These are phyloP conservation scores for Troides helena DNA, from an alignment of 2,888 invertebrate species.

Conservation along the genomic window DNA sequence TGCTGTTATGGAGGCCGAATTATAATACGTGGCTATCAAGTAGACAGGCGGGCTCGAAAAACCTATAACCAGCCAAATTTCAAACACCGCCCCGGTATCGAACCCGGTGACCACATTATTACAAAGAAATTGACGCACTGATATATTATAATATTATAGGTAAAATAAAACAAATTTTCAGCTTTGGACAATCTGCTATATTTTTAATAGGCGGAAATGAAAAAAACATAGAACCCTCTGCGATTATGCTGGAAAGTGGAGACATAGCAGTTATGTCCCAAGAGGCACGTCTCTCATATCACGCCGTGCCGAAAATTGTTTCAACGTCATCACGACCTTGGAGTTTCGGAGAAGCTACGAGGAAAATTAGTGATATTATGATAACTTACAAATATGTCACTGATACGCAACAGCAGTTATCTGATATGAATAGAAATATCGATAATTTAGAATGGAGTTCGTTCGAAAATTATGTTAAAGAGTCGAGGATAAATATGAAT, in stretches of 20 bases:
- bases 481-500: conserved; percentile 95
- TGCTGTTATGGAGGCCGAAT: too few relatives aligned
- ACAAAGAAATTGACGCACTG: not conserved
- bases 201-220: conserved; percentile 93
- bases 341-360: conserved; percentile 48
- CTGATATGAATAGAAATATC: conserved; percentile 45
- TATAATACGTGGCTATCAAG: too few relatives aligned
- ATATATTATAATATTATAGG: not conserved
- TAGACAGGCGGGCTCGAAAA: too few relatives aligned
- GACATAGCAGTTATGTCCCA: conserved; percentile 96
- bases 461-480: conserved; percentile 82
- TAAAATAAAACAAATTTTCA: conserved; percentile 63
- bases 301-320: conserved; percentile 95
- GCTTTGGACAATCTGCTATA: conserved; percentile 97
- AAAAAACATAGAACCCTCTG: conserved; percentile 83
- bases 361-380: conserved; percentile 27
- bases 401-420: conserved; percentile 40
- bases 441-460: conserved; percentile 70
- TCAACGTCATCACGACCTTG: conserved; percentile 71
- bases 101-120: too few relatives aligned
- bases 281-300: conserved; percentile 91
- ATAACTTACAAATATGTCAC: conserved; percentile 49
- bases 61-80: too few relatives aligned
- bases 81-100: too few relatives aligned
- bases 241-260: conserved; percentile 91